Percentiles rank a stretch among this genome's conserved stretches.
These are phyloP conservation scores for Trichosurus vulpecula DNA, from an alignment of 2,797 vertebrate species.

Conservation along the genomic window DNA sequence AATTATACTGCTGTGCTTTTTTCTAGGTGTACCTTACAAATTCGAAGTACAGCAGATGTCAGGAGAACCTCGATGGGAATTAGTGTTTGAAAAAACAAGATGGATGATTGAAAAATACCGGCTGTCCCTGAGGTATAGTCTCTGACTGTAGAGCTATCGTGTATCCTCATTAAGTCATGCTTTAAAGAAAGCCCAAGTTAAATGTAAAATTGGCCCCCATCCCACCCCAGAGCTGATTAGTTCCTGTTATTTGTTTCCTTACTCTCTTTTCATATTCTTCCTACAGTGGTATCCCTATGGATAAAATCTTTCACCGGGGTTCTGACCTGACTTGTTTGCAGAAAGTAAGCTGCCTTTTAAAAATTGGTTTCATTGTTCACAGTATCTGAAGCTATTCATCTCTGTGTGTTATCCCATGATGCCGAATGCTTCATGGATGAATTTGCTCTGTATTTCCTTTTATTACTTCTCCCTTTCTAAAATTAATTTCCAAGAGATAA, in stretches of 20 bases:
- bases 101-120: slow-evolving; percentile 97
- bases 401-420: slow-evolving; percentile 60
- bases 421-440: slow-evolving; percentile 58
- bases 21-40: slow-evolving; percentile 93
- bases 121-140: slow-evolving; percentile 88
- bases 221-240: slow-evolving; percentile 18
- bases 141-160: slow-evolving; percentile 39
- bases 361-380: slow-evolving; percentile 68
- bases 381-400: slow-evolving; percentile 59
- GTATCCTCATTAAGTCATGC: slow-evolving; percentile 57
- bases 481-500: slow-evolving; percentile 63
- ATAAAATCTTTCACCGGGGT: slow-evolving; percentile 92
- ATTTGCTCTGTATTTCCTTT: slow-evolving; percentile 56
- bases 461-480: slow-evolving; percentile 58
- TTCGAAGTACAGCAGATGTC: slow-evolving; percentile 92
- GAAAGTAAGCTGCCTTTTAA: slow-evolving; percentile 89
- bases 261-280: slow-evolving; percentile 72
- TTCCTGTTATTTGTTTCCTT: slow-evolving; percentile 61
- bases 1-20: slow-evolving; percentile 58
- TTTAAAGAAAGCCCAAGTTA: slow-evolving; percentile 51
- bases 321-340: slow-evolving; percentile 96
- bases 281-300: slow-evolving; percentile 93
- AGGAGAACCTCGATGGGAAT: slow-evolving; percentile 92
- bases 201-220: slow-evolving; percentile 42
- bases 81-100: slow-evolving; percentile 92